phyloP scores from a whole-genome alignment of 2,888 invertebrate genomes.

The Rhagonycha fulva region DNA sequence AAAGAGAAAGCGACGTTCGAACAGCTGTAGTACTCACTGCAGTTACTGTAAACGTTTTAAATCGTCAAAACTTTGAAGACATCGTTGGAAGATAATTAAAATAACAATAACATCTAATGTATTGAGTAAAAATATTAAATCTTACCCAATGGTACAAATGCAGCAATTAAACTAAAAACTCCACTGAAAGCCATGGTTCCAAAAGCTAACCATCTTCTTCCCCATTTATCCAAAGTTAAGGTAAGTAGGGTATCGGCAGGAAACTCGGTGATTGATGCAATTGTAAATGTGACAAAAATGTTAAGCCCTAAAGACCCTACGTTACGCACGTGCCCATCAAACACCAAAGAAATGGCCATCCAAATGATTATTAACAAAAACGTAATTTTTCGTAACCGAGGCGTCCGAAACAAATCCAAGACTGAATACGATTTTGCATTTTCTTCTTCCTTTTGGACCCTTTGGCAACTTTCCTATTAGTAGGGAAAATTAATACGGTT shows the following conservation, averaged over 20 bases:
- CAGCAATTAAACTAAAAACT: slow-evolving; percentile 77
- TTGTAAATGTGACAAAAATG: slow-evolving; percentile 83
- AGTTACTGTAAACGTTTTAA: neutral
- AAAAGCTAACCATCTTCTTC: slow-evolving; percentile 83
- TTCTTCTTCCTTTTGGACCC: slow-evolving; percentile 72
- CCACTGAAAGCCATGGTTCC: slow-evolving; percentile 82
- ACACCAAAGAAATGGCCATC: slow-evolving; percentile 88
- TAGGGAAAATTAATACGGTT: neutral
- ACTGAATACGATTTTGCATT: slow-evolving; percentile 75
- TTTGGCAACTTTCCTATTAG: slow-evolving; percentile 67
- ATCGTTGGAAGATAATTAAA: too few relatives aligned
- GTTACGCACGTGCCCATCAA: slow-evolving; percentile 87
- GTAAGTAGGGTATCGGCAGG: slow-evolving; percentile 85
- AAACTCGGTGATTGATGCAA: slow-evolving; percentile 81
- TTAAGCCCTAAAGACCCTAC: slow-evolving; percentile 82
- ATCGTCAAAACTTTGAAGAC: neutral
- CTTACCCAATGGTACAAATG: slow-evolving; percentile 73
- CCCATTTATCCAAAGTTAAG: slow-evolving; percentile 77
- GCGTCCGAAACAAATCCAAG: slow-evolving; percentile 78
- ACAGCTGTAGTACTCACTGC: neutral
- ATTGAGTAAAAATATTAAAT: slow-evolving; percentile 15
- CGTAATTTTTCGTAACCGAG: slow-evolving; percentile 75
- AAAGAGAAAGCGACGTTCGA: neutral
- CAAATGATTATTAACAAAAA: slow-evolving; percentile 81
- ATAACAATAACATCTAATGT: neutral